These are phyloP conservation scores for Teinopalpus imperialis DNA, from an alignment of 2,888 invertebrate genomes.

Conservation along the genomic window DNA sequence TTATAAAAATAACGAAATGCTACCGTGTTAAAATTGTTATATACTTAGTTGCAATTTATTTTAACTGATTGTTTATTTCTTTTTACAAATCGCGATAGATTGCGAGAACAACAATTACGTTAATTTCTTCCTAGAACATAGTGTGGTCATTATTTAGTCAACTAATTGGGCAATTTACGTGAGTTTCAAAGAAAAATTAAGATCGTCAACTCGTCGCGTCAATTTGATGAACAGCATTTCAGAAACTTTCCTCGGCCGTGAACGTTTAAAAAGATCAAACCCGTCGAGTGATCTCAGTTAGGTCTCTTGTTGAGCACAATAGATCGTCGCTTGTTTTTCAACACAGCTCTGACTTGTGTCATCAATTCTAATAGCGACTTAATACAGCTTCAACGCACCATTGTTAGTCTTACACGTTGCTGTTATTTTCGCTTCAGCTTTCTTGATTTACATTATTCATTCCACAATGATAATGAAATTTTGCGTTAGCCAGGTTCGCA, in stretches of 20 bases:
- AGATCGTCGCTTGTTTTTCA: conserved; percentile 46
- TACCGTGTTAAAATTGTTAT: no score
- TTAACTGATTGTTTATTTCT: no score
- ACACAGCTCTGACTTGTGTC: conserved; percentile 47
- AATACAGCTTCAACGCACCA: conserved; percentile 37
- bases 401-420: conserved; percentile 35
- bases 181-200: no score
- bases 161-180: no score
- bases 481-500: conserved; percentile 31
- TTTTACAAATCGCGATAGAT: no score
- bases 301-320: conserved; percentile 28
- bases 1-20: no score
- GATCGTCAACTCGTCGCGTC: no score
- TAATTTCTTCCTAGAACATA: no score
- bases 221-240: conserved; percentile 7
- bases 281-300: conserved; percentile 38
- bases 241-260: conserved; percentile 34
- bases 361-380: conserved; percentile 43
- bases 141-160: no score
- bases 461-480: conserved; percentile 7
- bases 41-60: no score
- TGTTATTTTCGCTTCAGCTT: conserved; percentile 47
- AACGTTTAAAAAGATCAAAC: conserved; percentile 39
- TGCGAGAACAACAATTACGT: no score
- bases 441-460: conserved; percentile 1